A percentile compares a stretch with the other conserved stretches of the same genome.
Conservation (phyloP, 2,888 invertebrate species). For the Cistogaster globosa region DNA sequence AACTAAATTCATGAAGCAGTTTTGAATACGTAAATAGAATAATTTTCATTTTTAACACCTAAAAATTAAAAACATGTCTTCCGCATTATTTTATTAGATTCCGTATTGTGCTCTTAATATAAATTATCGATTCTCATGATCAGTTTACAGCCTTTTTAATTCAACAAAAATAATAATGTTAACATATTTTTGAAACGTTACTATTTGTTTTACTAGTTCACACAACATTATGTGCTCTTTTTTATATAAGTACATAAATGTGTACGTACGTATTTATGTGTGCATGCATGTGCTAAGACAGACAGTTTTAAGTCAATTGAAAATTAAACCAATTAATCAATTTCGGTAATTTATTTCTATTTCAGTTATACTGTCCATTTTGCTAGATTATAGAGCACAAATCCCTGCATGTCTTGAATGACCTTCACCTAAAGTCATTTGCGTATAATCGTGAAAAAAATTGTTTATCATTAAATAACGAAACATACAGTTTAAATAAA, state of each 20-base stretch:
- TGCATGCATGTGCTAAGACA: too few relatives aligned
- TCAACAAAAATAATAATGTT: too few relatives aligned
- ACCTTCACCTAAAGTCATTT: conserved; percentile 59
- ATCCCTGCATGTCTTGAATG: conserved; percentile 13
- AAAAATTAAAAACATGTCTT: too few relatives aligned
- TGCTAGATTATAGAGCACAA: background rate
- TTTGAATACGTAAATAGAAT: too few relatives aligned
- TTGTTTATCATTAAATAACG: conserved; percentile 63
- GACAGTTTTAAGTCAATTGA: too few relatives aligned
- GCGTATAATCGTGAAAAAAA: conserved; percentile 59
- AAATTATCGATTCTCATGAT: conserved; percentile 6
- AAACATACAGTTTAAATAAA: conserved; percentile 31
- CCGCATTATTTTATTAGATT: background rate
- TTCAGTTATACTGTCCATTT: conserved; percentile 1
- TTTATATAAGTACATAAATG: too few relatives aligned
- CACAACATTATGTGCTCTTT: background rate
- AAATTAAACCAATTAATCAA: too few relatives aligned
- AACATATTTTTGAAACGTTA: conserved; percentile 1
- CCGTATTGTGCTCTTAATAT: background rate
- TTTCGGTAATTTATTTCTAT: background rate
- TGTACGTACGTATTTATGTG: too few relatives aligned
- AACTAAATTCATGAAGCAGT: too few relatives aligned
- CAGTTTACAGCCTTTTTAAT: too few relatives aligned
- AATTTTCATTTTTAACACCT: too few relatives aligned
- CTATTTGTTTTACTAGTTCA: background rate